Evolutionary conservation across 2,888 invertebrate species (phyloP), one percentile per base, ranked within the genome.

Genomic region (Microchrysa polita): DNA sequence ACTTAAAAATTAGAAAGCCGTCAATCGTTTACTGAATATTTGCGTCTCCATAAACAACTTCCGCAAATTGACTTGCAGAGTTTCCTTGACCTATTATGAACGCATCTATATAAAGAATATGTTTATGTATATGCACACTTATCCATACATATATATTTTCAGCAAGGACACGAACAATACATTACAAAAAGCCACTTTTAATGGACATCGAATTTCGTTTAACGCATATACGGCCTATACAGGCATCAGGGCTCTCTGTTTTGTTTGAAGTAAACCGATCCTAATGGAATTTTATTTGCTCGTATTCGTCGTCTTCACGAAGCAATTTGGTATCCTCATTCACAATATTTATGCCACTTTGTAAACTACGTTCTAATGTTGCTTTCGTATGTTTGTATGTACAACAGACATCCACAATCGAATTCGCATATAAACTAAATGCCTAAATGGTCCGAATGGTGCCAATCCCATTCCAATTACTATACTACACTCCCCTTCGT

Each of bases 261-360:
- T 42, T 69, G 69, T 69, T 69, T 69, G 69, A 69, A 55, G 69
- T 69, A 57, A 69, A 40, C 57, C 18, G 69, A 69, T 69, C 69
- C 55, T 69, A 69, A 69, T 69, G 69, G 69, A 69, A 69, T 69
- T 69, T 69, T 69, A 69, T 69, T 69, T 69, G 69, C 40, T 69
- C 48, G 44, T 67, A 48, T 48, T 63, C 22, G 0, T 61, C 27
- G 27, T 59, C 59, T 22, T 59, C 22, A 5, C 27, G 22, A n/a
- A n/a, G n/a, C 59, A 22, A 14, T 27, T 27, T 27, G 10, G n/a
- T 27, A 9, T 59, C 12, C 14, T 7, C 59, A 23, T 57, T 22
- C 20, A 9, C 44, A 9, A 9, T 44, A n/a, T 14, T 14, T 14
- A 44, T 52, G 16, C 52, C 52, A 16, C 16, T 52, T 1, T 16